Conservation (phyloP, 2,113 vertebrate species). For the Sphaerodactylus townsendi region DNA sequence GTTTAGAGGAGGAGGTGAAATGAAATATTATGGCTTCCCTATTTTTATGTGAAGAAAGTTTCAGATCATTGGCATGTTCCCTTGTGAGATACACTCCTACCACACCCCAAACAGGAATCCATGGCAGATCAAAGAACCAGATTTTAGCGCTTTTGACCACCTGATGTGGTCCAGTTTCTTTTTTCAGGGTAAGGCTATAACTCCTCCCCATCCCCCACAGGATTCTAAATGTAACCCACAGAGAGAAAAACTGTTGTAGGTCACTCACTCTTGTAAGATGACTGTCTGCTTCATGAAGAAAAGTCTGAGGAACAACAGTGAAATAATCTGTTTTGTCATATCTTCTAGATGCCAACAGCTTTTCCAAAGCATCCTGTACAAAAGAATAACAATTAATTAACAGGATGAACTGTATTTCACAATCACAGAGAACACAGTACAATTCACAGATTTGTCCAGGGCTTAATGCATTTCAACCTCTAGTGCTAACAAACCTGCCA, state of each 20-base stretch:
- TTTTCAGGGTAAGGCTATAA: background rate
- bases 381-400: background rate
- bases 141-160: background rate
- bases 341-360: slow-evolving; percentile 76
- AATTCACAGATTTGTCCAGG: background rate
- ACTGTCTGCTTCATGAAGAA: slow-evolving; percentile 69
- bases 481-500: slow-evolving; percentile 26
- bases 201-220: background rate
- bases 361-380: slow-evolving; percentile 75
- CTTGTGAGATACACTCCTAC: too few species aligned
- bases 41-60: background rate
- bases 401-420: background rate
- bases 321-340: slow-evolving; percentile 82
- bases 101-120: too few species aligned
- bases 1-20: too few species aligned
- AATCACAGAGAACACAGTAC: background rate
- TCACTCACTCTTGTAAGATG: slow-evolving; percentile 66
- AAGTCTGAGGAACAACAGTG: slow-evolving; percentile 83
- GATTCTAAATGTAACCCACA: slow-evolving; percentile 5
- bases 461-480: slow-evolving; percentile 24
- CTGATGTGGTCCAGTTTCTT: background rate
- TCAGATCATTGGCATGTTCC: background rate
- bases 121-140: background rate
- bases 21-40: background rate
- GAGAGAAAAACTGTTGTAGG: background rate